These are phyloP conservation scores for Eretmochelys imbricata DNA, from an alignment of 2,113 vertebrate species.

Conservation along the genomic window DNA sequence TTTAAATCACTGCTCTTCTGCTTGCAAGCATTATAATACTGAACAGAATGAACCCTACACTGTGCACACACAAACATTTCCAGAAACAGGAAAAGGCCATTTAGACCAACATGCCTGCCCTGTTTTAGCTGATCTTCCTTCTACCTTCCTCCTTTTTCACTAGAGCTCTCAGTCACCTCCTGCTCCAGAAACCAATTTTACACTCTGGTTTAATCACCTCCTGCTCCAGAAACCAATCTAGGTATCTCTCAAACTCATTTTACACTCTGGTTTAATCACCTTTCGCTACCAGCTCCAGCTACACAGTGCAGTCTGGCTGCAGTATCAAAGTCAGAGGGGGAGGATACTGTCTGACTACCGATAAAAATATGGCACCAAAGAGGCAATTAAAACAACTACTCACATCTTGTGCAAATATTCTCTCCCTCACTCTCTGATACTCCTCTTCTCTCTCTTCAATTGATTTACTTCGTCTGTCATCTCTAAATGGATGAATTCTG, in stretches of 20 bases:
- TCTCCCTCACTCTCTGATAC: constrained; percentile 94
- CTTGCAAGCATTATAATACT: neutral
- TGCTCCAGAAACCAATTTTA: constrained; percentile 23
- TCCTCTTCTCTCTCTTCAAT: constrained; percentile 98
- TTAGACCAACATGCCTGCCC: constrained; percentile 21
- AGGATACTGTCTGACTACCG: constrained; percentile 67
- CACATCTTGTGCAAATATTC: constrained; percentile 97
- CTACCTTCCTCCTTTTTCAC: neutral
- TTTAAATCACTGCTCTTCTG: constrained; percentile 47
- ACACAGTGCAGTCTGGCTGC: constrained; percentile 32
- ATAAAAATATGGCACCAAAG: constrained; percentile 75
- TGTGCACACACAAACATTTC: neutral
- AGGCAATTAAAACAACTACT: constrained; percentile 89
- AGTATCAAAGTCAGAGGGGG: neutral
- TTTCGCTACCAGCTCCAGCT: constrained; percentile 43
- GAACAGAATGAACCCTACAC: neutral
- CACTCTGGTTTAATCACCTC: neutral
- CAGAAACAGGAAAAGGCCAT: neutral
- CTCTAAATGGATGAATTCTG: constrained; percentile 90
- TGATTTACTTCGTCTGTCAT: constrained; percentile 94
- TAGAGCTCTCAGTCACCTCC: constrained; percentile 24
- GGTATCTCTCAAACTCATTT: neutral
- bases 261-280: neutral
- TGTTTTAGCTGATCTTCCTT: neutral
- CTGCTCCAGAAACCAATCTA: constrained; percentile 38